These are phyloP conservation scores for Pipra filicauda DNA, from an alignment of 2,113 vertebrate species.

Conservation along the genomic window DNA sequence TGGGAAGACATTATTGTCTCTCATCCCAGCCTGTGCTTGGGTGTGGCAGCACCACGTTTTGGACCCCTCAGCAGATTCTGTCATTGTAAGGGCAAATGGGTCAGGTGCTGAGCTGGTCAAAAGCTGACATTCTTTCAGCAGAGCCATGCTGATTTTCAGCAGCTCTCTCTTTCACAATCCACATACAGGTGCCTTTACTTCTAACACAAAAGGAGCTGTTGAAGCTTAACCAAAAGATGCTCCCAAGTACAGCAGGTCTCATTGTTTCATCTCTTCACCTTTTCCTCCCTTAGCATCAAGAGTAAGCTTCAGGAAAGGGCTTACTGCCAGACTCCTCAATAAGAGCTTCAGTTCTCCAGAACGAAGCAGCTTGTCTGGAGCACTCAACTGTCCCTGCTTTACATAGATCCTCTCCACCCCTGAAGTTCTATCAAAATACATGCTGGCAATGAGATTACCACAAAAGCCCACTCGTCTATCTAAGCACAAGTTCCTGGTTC, in stretches of 20 bases:
- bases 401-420: background rate
- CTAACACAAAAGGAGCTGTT: constrained; percentile 20
- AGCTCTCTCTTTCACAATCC: constrained; percentile 7
- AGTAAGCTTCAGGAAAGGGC: background rate
- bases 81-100: background rate
- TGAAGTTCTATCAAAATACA: background rate
- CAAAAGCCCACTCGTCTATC: background rate
- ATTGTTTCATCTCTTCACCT: background rate
- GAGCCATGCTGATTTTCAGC: background rate
- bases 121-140: background rate
- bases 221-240: background rate
- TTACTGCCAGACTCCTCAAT: background rate
- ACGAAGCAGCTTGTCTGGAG: background rate
- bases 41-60: background rate
- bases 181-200: background rate
- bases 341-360: background rate
- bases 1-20: background rate
- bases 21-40: background rate
- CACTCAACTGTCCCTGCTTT: background rate
- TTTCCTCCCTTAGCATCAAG: background rate
- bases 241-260: background rate
- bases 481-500: background rate
- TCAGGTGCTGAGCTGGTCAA: background rate
- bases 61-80: constrained; percentile 1
- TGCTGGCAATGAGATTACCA: background rate